A percentile compares a stretch with the other conserved stretches of the same genome.
These are phyloP conservation scores for Druon quercuslanigerum DNA, from an alignment of 1,140 invertebrate species.

Conservation along the genomic window DNA sequence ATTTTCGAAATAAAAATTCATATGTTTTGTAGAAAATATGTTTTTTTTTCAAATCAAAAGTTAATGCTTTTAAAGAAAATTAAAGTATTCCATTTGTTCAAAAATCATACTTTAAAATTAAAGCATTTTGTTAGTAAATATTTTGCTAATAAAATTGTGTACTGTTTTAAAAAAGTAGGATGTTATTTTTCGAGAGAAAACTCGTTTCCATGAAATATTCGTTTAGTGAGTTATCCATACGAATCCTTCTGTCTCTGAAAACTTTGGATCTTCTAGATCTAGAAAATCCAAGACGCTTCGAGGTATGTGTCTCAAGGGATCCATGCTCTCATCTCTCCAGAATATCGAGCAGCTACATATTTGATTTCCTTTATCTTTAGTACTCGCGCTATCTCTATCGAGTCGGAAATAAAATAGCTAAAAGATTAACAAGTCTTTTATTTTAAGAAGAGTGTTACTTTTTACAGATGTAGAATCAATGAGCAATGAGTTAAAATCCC, in stretches of 20 bases:
- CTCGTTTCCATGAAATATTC: neutral
- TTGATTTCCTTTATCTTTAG: constrained; percentile 9
- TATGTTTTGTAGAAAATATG: too few relatives aligned
- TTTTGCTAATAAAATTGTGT: neutral
- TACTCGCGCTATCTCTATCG: neutral
- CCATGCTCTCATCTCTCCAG: neutral
- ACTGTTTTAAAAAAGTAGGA: neutral
- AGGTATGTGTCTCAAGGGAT: constrained; percentile 12
- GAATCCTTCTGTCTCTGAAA: neutral
- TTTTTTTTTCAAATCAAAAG: too few relatives aligned
- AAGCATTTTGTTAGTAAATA: neutral
- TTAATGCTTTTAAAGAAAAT: too few relatives aligned
- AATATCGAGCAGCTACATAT: neutral
- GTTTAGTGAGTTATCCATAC: neutral
- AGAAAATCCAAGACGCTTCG: neutral
- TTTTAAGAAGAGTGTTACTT: too few relatives aligned
- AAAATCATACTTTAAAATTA: too few relatives aligned
- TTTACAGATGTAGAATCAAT: too few relatives aligned
- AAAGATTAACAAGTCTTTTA: too few relatives aligned
- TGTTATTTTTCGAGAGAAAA: neutral
- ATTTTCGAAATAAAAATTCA: too few relatives aligned
- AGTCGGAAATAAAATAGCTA: too few relatives aligned
- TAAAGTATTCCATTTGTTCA: too few relatives aligned
- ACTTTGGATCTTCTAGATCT: neutral
- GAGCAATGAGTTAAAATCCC: too few relatives aligned